Evolutionary conservation across 2,888 invertebrate genomes (phyloP).

Genomic region (Synergus laeviventris): DNA sequence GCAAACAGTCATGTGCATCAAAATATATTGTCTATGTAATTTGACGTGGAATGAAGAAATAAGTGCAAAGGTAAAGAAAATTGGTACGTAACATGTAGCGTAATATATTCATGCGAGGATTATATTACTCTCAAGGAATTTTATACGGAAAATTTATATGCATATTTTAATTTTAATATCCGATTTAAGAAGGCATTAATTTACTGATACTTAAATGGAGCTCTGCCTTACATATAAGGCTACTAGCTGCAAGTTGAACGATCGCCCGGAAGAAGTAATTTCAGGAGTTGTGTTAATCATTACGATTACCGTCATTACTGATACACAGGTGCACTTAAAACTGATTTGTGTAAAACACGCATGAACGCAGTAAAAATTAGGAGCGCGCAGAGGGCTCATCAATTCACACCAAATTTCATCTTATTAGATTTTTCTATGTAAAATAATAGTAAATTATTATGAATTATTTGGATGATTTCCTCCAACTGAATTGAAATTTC

Average conservation of each 20-base stretch:
- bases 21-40: background rate
- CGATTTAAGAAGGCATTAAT: slow-evolving; percentile 1
- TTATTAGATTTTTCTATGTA: background rate
- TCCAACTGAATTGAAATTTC: background rate
- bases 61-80: background rate
- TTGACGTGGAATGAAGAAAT: background rate
- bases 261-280: slow-evolving; percentile 21
- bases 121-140: background rate
- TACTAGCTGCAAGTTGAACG: background rate
- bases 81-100: background rate
- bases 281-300: slow-evolving; percentile 10
- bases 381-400: background rate
- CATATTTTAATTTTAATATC: slow-evolving; percentile 4
- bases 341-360: slow-evolving; percentile 11
- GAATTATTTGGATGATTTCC: too few relatives aligned
- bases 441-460: too few relatives aligned
- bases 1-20: background rate
- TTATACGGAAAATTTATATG: slow-evolving; percentile 8
- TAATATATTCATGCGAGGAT: background rate
- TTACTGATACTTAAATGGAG: background rate
- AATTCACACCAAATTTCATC: background rate
- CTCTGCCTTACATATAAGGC: slow-evolving; percentile 1
- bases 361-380: background rate
- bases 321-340: background rate
- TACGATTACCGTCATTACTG: slow-evolving; percentile 5